phyloP scores from a whole-genome alignment of 2,797 vertebrate species.

The Apodemus agrarius region DNA sequence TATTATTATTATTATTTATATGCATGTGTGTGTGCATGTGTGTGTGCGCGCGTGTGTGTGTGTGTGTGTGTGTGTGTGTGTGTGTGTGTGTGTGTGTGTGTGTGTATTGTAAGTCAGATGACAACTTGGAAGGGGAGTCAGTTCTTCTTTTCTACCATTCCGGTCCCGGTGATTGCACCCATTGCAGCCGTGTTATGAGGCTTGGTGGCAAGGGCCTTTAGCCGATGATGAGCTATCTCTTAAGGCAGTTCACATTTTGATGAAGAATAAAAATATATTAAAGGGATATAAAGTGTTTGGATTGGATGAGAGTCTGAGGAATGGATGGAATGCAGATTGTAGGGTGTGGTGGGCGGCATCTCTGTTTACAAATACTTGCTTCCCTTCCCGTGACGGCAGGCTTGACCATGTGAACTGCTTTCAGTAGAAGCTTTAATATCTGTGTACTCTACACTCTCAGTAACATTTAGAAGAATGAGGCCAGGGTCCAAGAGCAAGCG shows the following conservation, averaged over 20 bases:
- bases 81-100: too few species aligned
- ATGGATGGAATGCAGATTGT: constrained; percentile 61
- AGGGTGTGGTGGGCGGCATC: constrained; percentile 56
- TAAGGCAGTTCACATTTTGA: constrained; percentile 1
- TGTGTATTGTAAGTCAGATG: background rate
- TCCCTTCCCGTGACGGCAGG: constrained; percentile 60
- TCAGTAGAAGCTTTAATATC: constrained; percentile 27
- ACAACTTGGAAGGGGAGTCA: background rate
- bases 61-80: too few species aligned
- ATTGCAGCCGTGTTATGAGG: background rate
- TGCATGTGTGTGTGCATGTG: background rate
- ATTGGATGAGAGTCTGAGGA: constrained; percentile 50
- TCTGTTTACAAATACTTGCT: constrained; percentile 62
- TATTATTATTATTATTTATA: background rate
- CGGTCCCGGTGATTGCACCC: background rate
- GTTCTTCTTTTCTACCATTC: background rate
- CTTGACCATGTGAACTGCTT: constrained; percentile 36
- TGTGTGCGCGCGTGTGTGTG: too few species aligned
- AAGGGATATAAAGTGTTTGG: constrained; percentile 56
- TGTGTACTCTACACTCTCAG: constrained; percentile 14
- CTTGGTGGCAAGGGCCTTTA: background rate
- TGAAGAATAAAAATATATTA: constrained; percentile 26
- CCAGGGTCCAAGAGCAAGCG: background rate
- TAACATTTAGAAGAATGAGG: constrained; percentile 45
- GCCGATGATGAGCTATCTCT: background rate